Evolutionary conservation across 2,113 vertebrate species (phyloP).

Genomic region (Heteronetta atricapilla): DNA sequence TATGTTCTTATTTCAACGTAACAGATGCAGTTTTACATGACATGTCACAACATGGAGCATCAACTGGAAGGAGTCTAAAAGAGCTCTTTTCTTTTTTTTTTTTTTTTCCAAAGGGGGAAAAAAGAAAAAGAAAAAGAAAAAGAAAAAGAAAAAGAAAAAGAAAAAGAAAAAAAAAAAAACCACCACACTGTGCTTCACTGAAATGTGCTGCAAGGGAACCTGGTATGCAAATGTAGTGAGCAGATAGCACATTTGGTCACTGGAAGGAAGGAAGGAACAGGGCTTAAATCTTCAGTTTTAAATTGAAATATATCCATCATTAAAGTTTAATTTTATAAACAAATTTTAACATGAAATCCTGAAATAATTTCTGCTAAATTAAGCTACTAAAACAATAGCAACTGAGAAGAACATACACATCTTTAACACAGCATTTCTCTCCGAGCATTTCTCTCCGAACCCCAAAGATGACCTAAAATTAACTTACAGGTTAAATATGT

Average conservation of each 20-base stretch:
- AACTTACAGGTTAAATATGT: not conserved
- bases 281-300: not conserved
- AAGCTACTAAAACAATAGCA: not conserved
- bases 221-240: not conserved
- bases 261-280: not conserved
- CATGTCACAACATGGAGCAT: slow-evolving; percentile 50
- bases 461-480: not conserved
- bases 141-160: not conserved
- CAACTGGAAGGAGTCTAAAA: slow-evolving; percentile 25
- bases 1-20: not conserved
- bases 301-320: slow-evolving; percentile 2
- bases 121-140: not conserved
- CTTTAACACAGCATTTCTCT: not conserved
- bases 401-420: not conserved
- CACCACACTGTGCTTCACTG: not conserved
- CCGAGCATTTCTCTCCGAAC: not conserved
- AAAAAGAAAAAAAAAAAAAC: rapidly evolving
- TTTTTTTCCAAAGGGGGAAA: not conserved
- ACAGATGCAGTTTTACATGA: slow-evolving; percentile 59
- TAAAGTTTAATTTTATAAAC: not conserved
- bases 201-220: not conserved
- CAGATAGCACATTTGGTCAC: not conserved
- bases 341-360: not conserved
- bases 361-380: slow-evolving; percentile 2
- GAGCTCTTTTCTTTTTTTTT: not conserved